A percentile compares a stretch with the other conserved stretches of the same genome.
Evolutionary conservation across 2,113 vertebrate genomes (phyloP).

Genomic region (Pterocles gutturalis): DNA sequence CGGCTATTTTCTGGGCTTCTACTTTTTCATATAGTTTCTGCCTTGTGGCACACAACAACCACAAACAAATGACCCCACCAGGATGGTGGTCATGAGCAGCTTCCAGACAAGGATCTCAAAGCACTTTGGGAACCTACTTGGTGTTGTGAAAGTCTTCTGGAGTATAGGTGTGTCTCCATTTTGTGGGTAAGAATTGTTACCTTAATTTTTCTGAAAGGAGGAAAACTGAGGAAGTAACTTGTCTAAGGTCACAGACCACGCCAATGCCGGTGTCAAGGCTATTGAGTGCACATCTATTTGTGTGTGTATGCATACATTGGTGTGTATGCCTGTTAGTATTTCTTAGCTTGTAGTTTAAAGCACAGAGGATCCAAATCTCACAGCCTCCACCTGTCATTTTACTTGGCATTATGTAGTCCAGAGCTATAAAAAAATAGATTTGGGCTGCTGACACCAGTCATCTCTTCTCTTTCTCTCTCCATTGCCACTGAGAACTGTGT

Average conservation of each 20-base stretch:
- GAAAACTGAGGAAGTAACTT: not conserved
- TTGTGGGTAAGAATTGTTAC: not conserved
- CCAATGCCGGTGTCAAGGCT: not conserved
- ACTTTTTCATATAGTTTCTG: not conserved
- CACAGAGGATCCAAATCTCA: not conserved
- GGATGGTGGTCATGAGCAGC: rapidly evolving
- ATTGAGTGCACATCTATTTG: not conserved
- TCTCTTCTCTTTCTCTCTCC: not conserved
- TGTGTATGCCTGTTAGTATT: not conserved
- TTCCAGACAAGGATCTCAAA: not conserved
- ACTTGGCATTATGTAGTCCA: not conserved
- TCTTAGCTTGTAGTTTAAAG: not conserved
- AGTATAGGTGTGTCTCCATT: not conserved
- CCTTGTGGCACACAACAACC: not conserved
- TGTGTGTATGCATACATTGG: rapidly evolving
- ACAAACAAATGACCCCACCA: not conserved
- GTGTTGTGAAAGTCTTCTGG: not conserved
- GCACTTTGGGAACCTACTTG: not conserved
- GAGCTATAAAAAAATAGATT: not conserved
- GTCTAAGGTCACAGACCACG: not conserved
- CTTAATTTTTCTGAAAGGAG: not conserved
- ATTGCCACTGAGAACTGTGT: not conserved
- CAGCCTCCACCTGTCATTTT: not conserved
- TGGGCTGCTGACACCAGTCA: not conserved
- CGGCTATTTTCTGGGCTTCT: not conserved